A percentile compares a stretch with the other conserved stretches of the same genome.
These are phyloP conservation scores for Amyelois transitella DNA, from an alignment of 1,140 invertebrate genomes.

Conservation along the genomic window DNA sequence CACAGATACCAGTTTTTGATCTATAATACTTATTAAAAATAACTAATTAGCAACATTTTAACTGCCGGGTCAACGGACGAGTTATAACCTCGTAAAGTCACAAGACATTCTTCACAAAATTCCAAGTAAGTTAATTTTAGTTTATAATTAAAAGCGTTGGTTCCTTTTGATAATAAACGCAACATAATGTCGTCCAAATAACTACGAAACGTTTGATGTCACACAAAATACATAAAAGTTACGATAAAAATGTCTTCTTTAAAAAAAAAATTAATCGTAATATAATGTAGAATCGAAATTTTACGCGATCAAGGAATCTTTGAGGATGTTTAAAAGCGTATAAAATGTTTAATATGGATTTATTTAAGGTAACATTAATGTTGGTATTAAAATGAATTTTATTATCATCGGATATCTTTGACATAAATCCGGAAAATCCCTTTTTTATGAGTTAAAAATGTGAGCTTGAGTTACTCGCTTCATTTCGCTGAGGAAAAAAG, in stretches of 20 bases:
- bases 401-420: not conserved
- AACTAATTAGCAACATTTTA: not conserved
- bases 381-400: not conserved
- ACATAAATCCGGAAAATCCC: not conserved
- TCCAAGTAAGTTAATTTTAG: not conserved
- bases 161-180: slow-evolving; percentile 7
- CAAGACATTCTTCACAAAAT: slow-evolving; percentile 1
- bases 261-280: not conserved
- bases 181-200: not conserved
- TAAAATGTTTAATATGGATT: not conserved
- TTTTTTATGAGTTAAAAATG: too few species aligned
- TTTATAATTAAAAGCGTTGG: slow-evolving; percentile 9
- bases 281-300: not conserved
- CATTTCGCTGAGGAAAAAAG: too few species aligned
- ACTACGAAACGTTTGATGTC: not conserved
- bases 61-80: not conserved
- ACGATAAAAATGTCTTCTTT: not conserved
- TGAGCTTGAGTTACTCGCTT: too few species aligned
- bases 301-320: not conserved
- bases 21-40: too few species aligned
- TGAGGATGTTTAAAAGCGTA: not conserved
- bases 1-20: too few species aligned
- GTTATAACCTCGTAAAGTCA: slow-evolving; percentile 1
- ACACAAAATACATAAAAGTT: not conserved
- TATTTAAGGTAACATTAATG: too few species aligned